Evolutionary conservation across 2,888 invertebrate species (phyloP).

Genomic region (Gymnosoma rotundatum): DNA sequence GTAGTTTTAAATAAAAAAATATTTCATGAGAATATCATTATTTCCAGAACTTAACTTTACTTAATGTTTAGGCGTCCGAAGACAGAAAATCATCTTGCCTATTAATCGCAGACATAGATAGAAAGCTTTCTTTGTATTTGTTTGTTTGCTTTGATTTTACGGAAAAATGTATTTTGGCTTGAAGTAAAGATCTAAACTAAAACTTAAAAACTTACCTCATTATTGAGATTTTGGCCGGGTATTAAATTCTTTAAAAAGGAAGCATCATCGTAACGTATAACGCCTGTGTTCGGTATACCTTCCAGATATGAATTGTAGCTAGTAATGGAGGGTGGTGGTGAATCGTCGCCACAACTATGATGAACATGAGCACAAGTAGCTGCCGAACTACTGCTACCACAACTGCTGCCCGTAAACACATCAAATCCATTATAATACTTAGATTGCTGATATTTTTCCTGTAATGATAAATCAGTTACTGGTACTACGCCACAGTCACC

Average conservation of each 20-base stretch:
- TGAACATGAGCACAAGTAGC: slow-evolving; percentile 74
- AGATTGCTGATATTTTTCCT: slow-evolving; percentile 80
- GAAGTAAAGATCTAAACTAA: no score
- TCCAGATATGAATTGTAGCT: slow-evolving; percentile 81
- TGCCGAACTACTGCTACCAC: slow-evolving; percentile 57
- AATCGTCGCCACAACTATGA: slow-evolving; percentile 81
- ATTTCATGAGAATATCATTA: no score
- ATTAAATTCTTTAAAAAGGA: slow-evolving; percentile 81
- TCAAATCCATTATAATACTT: slow-evolving; percentile 81
- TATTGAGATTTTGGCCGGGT: slow-evolving; percentile 82
- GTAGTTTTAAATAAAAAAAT: no score
- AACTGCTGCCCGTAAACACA: slow-evolving; percentile 75
- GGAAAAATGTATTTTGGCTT: no score
- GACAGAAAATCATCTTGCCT: no score
- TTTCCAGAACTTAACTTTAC: no score
- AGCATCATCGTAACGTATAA: slow-evolving; percentile 81
- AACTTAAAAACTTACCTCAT: slow-evolving; percentile 77
- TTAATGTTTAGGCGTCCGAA: no score
- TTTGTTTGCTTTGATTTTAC: no score
- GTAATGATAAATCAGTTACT: slow-evolving; percentile 73
- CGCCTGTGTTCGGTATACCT: slow-evolving; percentile 81
- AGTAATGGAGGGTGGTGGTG: slow-evolving; percentile 81
- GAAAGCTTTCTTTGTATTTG: no score
- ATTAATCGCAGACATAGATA: no score
- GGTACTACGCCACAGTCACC: slow-evolving; percentile 1